These are phyloP conservation scores for Leuciscus waleckii DNA, from an alignment of 2,797 vertebrate genomes.

Conservation along the genomic window DNA sequence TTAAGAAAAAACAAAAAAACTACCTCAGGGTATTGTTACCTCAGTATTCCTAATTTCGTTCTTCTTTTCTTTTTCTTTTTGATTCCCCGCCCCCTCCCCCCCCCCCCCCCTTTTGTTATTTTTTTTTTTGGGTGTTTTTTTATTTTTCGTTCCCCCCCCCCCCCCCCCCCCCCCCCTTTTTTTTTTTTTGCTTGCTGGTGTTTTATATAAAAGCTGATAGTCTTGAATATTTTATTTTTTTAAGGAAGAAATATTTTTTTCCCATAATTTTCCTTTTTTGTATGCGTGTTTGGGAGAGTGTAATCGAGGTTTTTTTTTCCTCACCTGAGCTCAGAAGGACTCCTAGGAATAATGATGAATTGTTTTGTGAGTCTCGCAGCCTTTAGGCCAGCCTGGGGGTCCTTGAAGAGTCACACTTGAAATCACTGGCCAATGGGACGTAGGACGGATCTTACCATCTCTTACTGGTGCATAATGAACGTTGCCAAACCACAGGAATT, in stretches of 20 bases:
- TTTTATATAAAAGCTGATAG: constrained; percentile 98
- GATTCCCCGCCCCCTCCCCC: constrained; percentile 45
- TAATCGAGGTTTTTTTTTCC: constrained; percentile 43
- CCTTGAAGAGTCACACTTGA: constrained; percentile 57
- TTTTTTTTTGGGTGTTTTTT: constrained; percentile 94
- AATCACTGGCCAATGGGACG: constrained; percentile 73
- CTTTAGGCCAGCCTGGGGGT: constrained; percentile 70
- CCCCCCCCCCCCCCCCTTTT: constrained; percentile 58
- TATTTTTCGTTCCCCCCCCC: no score
- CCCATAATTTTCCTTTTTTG: constrained; percentile 67
- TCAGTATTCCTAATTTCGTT: constrained; percentile 86
- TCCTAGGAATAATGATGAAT: constrained; percentile 43
- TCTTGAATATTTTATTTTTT: constrained; percentile 99
- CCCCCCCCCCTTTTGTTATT: no score
- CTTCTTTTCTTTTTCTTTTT: constrained; percentile 73
- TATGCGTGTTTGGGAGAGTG: constrained; percentile 53
- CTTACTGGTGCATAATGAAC: constrained; percentile 55
- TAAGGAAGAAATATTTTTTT: constrained; percentile 88
- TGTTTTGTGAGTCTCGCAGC: not conserved
- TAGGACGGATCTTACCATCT: constrained; percentile 62
- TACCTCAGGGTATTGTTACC: constrained; percentile 97
- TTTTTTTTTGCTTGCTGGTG: constrained; percentile 93
- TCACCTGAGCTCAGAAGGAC: constrained; percentile 73
- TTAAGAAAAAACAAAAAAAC: constrained; percentile 77
- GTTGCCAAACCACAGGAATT: constrained; percentile 38